Base-by-base conservation (phyloP, 2,888 invertebrate genomes). In the Eustalomyia histrio region DNA sequence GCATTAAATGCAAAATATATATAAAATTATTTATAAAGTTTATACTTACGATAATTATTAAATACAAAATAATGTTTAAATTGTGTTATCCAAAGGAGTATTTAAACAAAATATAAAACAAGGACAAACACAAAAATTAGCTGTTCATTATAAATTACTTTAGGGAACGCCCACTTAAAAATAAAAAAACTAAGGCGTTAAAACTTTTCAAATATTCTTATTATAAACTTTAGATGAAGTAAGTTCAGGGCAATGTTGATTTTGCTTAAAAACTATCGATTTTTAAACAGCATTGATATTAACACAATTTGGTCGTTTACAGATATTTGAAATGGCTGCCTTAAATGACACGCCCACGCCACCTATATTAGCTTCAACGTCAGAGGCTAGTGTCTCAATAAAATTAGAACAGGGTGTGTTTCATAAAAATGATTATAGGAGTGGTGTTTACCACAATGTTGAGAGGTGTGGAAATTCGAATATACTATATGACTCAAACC, bases 281-380 rank as follows among this genome's bases (percentile, higher is more conserved):
- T 29, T 29, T 29, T 3, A 7, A 6, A 3, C 29, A 29, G 7
- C 29, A 24, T 5, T 29, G 29, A 4, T 33, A 67, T 2, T 16
- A 67, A 67, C 18, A 39, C 24, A 67, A 55, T 52, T 58, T 69
- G 12, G 50, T 43, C 60, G 74, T 50, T 73, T 82, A 10, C 58
- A 78, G 75, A 61, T 68, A 64, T 57, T 80, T 12, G 76, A 82
- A 80, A 84, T 84, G 84, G 69, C 82, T 60, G 50, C 79, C 6
- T 50, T 83, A 57, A 83, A 75, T 69, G 84, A 83, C 83, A 83
- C 84, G 81, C 84, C 84, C 83, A 83, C 83, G 74, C 73, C 71
- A 64, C 64, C 67, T 39, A 55, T 65, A 43, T 61, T 69, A 72
- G 63, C 55, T 35, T 55, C 60, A 68, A 63, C 58, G 69, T 17